Evolutionary conservation across 2,888 invertebrate genomes (phyloP).

Genomic region (Allacma fusca): DNA sequence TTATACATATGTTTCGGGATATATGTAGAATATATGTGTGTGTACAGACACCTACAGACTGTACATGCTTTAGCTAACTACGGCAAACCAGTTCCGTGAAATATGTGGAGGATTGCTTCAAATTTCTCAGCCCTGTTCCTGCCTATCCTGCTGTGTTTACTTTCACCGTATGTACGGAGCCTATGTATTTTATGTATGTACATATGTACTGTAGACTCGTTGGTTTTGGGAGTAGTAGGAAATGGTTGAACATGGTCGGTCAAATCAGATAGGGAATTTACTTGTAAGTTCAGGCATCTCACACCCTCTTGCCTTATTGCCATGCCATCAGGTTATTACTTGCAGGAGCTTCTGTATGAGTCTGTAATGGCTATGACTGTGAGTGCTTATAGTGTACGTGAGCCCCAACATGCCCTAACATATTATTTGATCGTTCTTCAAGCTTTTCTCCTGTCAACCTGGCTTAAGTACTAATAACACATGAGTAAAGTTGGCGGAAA

Average conservation of each 20-base stretch:
- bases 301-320: slow-evolving; percentile 7
- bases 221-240: too few species aligned
- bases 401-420: neutral
- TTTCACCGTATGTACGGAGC: neutral
- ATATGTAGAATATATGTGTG: too few species aligned
- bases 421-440: slow-evolving; percentile 2
- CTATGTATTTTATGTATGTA: too few species aligned
- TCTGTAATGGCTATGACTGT: neutral
- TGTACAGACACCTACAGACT: too few species aligned
- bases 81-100: neutral
- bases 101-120: slow-evolving; percentile 10
- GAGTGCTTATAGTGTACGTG: neutral
- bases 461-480: slow-evolving; percentile 16
- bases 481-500: slow-evolving; percentile 11
- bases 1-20: too few species aligned
- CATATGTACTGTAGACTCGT: too few species aligned
- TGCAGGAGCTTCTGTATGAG: too few species aligned
- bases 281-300: neutral
- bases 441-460: slow-evolving; percentile 9
- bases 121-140: neutral
- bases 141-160: neutral
- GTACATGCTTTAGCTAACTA: too few species aligned
- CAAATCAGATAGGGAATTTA: slow-evolving; percentile 11
- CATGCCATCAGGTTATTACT: neutral
- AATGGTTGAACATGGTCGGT: neutral